These are phyloP conservation scores for Halichoerus grypus DNA, from an alignment of 2,113 vertebrate species.

Conservation along the genomic window DNA sequence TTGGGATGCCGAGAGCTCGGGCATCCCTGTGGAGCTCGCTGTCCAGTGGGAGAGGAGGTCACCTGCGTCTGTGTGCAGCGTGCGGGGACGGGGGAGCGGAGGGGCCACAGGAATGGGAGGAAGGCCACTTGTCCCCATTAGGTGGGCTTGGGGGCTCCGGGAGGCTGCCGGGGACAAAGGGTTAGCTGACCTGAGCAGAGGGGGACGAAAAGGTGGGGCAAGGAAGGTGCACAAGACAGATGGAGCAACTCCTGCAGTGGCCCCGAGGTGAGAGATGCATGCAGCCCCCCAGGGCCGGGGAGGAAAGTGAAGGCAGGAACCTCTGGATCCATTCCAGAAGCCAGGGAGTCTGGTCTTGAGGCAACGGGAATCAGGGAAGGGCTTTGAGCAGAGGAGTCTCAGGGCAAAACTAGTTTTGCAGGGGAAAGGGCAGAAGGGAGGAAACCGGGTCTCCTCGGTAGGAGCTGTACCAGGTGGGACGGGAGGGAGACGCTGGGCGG, in stretches of 20 bases:
- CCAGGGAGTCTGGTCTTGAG: too few relatives aligned
- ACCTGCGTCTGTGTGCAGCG: background rate
- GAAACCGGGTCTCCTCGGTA: background rate
- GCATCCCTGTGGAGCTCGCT: accelerated
- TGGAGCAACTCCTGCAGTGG: background rate
- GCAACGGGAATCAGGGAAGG: background rate
- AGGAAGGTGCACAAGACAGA: background rate
- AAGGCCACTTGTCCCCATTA: background rate
- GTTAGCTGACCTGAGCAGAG: background rate
- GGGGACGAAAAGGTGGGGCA: accelerated
- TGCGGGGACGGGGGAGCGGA: accelerated
- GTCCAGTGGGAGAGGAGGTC: background rate
- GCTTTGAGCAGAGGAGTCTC: background rate
- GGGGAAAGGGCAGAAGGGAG: background rate
- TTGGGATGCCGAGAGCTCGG: background rate
- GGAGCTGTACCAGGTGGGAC: accelerated
- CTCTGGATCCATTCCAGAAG: too few relatives aligned
- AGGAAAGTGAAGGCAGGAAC: background rate
- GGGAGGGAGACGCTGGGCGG: background rate
- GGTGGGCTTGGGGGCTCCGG: background rate
- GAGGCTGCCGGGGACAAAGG: background rate
- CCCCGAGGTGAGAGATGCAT: background rate
- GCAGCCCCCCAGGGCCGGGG: background rate
- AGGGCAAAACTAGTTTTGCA: background rate
- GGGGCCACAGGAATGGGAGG: background rate